Conservation (phyloP, 2,888 invertebrate genomes). For the Digitonthophagus gazella region DNA sequence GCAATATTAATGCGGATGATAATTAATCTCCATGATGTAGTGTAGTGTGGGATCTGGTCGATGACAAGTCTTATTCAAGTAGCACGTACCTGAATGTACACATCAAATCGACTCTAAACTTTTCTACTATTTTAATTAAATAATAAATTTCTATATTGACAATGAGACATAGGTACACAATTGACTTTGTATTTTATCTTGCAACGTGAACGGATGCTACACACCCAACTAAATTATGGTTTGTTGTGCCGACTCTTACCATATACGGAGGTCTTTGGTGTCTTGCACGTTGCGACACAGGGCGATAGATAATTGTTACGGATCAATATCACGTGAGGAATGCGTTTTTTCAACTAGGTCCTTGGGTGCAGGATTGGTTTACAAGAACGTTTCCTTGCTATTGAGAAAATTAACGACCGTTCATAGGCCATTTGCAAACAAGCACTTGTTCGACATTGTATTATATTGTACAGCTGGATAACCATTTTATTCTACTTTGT, state of each 20-base stretch:
- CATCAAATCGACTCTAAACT: too few relatives aligned
- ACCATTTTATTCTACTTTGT: too few relatives aligned
- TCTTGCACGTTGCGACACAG: not conserved
- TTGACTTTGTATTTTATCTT: not conserved
- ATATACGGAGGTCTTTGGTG: slow-evolving; percentile 1
- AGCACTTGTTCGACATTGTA: not conserved
- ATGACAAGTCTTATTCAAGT: not conserved
- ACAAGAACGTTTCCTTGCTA: slow-evolving; percentile 2
- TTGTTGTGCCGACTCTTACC: not conserved
- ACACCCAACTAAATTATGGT: slow-evolving; percentile 2
- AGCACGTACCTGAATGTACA: not conserved
- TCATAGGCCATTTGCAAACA: not conserved
- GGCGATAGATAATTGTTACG: not conserved
- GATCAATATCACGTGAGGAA: slow-evolving; percentile 1
- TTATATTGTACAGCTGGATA: too few relatives aligned
- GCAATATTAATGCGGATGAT: not conserved
- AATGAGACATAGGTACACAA: too few relatives aligned
- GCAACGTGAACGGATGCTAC: slow-evolving; percentile 2
- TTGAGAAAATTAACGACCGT: slow-evolving; percentile 1
- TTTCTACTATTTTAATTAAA: not conserved
- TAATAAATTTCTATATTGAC: not conserved
- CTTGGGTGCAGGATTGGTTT: slow-evolving; percentile 6
- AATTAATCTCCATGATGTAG: not conserved
- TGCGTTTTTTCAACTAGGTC: not conserved
- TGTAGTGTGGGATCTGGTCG: not conserved